phyloP scores from a whole-genome alignment of 2,797 vertebrate species.

The Lithobates pipiens region DNA sequence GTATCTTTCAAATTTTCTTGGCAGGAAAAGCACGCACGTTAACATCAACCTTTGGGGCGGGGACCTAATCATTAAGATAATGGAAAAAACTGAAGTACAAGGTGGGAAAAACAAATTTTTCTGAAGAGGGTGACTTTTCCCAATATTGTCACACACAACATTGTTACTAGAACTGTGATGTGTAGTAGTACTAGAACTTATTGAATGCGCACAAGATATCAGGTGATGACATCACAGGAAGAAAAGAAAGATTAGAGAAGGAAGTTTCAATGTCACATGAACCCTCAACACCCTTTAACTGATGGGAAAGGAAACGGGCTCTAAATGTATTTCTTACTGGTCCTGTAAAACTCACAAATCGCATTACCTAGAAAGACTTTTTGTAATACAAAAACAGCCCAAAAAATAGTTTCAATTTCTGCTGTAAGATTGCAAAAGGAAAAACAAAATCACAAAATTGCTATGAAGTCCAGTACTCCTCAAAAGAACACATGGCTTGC shows the following conservation, averaged over 20 bases:
- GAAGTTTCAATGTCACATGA: conserved; percentile 48
- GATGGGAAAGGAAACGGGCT: conserved; percentile 40
- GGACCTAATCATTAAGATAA: too few relatives aligned
- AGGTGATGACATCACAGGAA: conserved; percentile 42
- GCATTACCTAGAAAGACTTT: background rate
- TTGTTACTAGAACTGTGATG: background rate
- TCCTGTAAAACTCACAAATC: background rate
- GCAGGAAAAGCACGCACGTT: too few relatives aligned
- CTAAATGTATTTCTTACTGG: background rate
- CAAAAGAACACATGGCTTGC: background rate
- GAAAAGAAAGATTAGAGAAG: conserved; percentile 20
- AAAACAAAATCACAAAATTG: too few relatives aligned
- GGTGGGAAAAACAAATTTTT: too few relatives aligned
- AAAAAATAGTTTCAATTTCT: too few relatives aligned
- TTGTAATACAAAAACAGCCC: background rate
- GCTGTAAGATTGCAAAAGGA: too few relatives aligned
- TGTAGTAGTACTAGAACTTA: background rate
- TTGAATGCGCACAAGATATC: background rate
- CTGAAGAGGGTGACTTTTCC: too few relatives aligned
- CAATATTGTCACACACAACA: too few relatives aligned
- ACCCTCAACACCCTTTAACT: conserved; percentile 28
- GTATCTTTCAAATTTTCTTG: too few relatives aligned
- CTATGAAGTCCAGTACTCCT: background rate
- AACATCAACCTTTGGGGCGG: too few relatives aligned
- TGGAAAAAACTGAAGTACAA: too few relatives aligned